phyloP scores from a whole-genome alignment of 1,140 invertebrate species.

The Ostrea denselamellosa region DNA sequence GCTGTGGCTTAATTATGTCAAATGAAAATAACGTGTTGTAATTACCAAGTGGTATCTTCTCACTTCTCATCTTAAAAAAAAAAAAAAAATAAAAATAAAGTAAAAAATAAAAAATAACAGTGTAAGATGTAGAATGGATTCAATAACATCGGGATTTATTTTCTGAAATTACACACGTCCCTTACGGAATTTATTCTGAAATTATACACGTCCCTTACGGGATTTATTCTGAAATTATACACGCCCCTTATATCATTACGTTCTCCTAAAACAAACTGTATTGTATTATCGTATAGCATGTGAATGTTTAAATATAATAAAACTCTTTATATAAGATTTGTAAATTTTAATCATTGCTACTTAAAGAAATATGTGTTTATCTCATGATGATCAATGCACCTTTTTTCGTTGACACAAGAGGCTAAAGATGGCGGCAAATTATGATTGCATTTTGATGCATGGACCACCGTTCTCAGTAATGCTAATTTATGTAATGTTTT shows the following conservation, averaged over 20 bases:
- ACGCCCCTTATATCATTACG: background rate
- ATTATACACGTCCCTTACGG: background rate
- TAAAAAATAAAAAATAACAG: too few relatives aligned
- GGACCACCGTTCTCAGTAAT: slow-evolving; percentile 21
- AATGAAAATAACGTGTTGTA: too few relatives aligned
- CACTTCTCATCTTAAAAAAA: too few relatives aligned
- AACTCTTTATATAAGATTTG: background rate
- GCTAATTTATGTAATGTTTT: background rate
- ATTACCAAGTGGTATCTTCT: too few relatives aligned
- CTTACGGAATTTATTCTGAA: background rate
- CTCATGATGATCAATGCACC: background rate
- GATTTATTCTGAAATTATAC: background rate
- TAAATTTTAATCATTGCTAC: too few relatives aligned
- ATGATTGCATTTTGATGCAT: slow-evolving; percentile 20
- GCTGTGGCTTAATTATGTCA: too few relatives aligned
- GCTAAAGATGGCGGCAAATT: slow-evolving; percentile 14
- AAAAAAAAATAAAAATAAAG: too few relatives aligned
- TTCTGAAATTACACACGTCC: background rate
- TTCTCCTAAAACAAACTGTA: background rate
- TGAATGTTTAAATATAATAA: background rate
- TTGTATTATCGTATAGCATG: background rate
- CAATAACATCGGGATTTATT: background rate
- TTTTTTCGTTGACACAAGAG: background rate
- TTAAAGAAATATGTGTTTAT: background rate
- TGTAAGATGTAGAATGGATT: too few relatives aligned